A percentile compares a stretch with the other conserved stretches of the same genome.
phyloP scores from a whole-genome alignment of 2,888 invertebrate genomes.

The Phrixothrix hirtus region DNA sequence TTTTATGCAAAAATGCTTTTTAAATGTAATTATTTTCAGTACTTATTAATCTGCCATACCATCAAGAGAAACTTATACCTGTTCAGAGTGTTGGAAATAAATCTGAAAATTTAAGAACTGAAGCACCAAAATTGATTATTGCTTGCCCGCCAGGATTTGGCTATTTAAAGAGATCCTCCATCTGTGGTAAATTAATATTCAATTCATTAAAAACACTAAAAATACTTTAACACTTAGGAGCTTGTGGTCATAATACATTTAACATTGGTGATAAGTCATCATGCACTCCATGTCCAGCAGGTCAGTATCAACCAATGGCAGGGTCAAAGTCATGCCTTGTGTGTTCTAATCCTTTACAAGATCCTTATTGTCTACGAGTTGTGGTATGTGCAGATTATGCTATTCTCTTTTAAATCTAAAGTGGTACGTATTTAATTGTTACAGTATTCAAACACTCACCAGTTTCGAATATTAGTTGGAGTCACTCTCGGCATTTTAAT shows the following conservation, averaged over 20 bases:
- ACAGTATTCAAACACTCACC: constrained; percentile 25
- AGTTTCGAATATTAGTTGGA: constrained; percentile 23
- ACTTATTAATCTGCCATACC: constrained; percentile 33
- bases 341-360: constrained; percentile 51
- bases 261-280: constrained; percentile 48
- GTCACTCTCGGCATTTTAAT: constrained; percentile 9
- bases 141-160: constrained; percentile 53
- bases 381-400: constrained; percentile 11
- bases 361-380: constrained; percentile 34
- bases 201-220: not conserved
- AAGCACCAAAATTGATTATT: constrained; percentile 46
- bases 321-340: constrained; percentile 50
- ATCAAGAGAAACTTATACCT: constrained; percentile 27
- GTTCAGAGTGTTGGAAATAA: constrained; percentile 6
- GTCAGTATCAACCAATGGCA: constrained; percentile 50
- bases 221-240: constrained; percentile 44
- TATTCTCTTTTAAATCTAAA: not conserved
- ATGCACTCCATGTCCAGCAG: constrained; percentile 49
- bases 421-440: constrained; percentile 6
- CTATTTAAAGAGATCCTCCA: constrained; percentile 45
- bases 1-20: no score
- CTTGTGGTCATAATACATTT: constrained; percentile 50
- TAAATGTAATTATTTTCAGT: no score
- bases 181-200: constrained; percentile 47
- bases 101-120: constrained; percentile 32